phyloP scores from a whole-genome alignment of 2,113 vertebrate genomes.

The Chloroceryle aenea region DNA sequence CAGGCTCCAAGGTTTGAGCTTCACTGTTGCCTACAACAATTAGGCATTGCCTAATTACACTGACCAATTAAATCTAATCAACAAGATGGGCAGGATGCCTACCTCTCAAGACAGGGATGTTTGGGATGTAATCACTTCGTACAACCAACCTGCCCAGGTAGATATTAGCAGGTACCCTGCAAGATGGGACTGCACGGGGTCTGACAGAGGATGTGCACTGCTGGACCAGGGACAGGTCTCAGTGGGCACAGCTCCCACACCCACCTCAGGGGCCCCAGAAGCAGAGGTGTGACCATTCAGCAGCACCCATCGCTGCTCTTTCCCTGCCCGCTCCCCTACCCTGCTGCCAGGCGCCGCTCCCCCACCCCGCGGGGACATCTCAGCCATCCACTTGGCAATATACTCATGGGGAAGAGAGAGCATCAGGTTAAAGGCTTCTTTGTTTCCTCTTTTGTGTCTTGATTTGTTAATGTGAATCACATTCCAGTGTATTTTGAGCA shows the following conservation, averaged over 20 bases:
- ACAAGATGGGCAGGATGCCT: neutral
- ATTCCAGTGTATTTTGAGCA: constrained; percentile 7
- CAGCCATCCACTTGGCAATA: neutral
- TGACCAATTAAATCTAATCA: neutral
- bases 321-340: neutral
- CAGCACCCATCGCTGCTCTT: neutral
- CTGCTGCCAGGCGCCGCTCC: rapidly evolving
- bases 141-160: neutral
- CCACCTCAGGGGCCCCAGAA: neutral
- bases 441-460: neutral
- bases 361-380: neutral
- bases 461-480: constrained; percentile 8
- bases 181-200: rapidly evolving
- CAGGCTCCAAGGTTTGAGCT: neutral
- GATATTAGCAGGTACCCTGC: neutral
- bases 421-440: neutral
- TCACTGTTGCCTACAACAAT: neutral
- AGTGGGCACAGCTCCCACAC: rapidly evolving
- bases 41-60: neutral
- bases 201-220: neutral
- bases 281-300: neutral
- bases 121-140: neutral
- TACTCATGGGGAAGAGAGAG: neutral
- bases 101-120: neutral
- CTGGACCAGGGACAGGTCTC: neutral